Percentiles rank a stretch among this genome's conserved stretches.
Evolutionary conservation across 1,140 invertebrate genomes (phyloP).

Genomic region (Sogatella furcifera): DNA sequence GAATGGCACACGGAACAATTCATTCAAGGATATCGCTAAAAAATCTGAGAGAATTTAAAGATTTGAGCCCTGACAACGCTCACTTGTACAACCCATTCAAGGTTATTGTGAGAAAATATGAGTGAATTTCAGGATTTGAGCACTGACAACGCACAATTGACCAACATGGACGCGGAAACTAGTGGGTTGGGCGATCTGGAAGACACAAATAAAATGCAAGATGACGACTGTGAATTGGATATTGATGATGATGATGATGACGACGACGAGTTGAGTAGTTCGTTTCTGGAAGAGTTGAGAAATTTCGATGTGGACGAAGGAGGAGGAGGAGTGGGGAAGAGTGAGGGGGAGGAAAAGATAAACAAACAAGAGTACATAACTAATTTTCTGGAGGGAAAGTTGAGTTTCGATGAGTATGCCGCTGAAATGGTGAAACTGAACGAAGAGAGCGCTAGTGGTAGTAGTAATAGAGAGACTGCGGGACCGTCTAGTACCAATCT

Average conservation of each 20-base stretch:
- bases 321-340: too few species aligned
- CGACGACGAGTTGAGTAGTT: background rate
- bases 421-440: constrained; percentile 41
- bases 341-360: constrained; percentile 18
- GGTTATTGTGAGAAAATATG: too few species aligned
- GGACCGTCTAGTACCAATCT: background rate
- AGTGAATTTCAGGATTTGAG: too few species aligned
- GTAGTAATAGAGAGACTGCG: constrained; percentile 23
- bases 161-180: too few species aligned
- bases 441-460: constrained; percentile 33
- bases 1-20: too few species aligned
- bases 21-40: too few species aligned
- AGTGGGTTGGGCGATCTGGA: background rate
- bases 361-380: constrained; percentile 45
- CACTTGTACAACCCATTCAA: too few species aligned
- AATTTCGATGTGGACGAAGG: background rate
- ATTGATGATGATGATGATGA: background rate
- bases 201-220: background rate
- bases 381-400: constrained; percentile 54
- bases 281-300: background rate
- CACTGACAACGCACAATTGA: too few species aligned
- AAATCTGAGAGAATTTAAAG: too few species aligned
- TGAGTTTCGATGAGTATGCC: constrained; percentile 56
- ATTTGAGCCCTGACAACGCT: too few species aligned
- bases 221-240: background rate